These are phyloP conservation scores for Danio tinwini DNA, from an alignment of 2,797 vertebrate species.

Conservation along the genomic window DNA sequence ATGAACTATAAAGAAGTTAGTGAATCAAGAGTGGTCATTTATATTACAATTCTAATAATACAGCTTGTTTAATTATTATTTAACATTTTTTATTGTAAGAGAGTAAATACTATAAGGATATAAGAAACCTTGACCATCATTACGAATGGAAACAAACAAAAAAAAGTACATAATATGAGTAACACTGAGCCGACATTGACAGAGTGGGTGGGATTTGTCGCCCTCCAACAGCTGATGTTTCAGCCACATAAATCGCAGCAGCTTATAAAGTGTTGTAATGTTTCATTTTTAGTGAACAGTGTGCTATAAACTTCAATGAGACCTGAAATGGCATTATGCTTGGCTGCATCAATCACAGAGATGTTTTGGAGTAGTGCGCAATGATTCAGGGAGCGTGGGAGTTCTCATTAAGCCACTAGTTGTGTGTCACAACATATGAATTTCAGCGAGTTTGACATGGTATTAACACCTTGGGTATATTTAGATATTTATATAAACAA, in stretches of 20 bases:
- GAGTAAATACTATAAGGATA: neutral
- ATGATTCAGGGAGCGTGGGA: conserved; percentile 51
- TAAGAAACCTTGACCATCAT: neutral
- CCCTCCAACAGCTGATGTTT: conserved; percentile 21
- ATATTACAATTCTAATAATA: neutral
- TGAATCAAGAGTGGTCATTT: neutral
- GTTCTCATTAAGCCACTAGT: conserved; percentile 50
- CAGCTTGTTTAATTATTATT: neutral
- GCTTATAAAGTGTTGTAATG: conserved; percentile 35
- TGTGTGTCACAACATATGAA: conserved; percentile 52
- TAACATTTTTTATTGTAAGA: neutral
- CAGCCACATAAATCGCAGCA: conserved; percentile 13
- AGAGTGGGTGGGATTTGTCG: conserved; percentile 27
- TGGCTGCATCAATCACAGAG: conserved; percentile 45
- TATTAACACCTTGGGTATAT: conserved; percentile 44
- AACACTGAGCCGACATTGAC: conserved; percentile 7
- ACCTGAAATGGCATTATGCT: conserved; percentile 40
- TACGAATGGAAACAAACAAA: neutral
- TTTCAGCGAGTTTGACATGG: conserved; percentile 45
- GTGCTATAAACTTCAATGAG: conserved; percentile 46
- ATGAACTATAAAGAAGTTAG: neutral
- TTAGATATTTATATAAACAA: conserved; percentile 39
- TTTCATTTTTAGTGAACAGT: conserved; percentile 40
- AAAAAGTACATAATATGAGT: neutral
- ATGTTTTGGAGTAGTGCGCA: conserved; percentile 38